phyloP scores from a whole-genome alignment of 2,797 vertebrate genomes.

The Onychomys torridus region DNA sequence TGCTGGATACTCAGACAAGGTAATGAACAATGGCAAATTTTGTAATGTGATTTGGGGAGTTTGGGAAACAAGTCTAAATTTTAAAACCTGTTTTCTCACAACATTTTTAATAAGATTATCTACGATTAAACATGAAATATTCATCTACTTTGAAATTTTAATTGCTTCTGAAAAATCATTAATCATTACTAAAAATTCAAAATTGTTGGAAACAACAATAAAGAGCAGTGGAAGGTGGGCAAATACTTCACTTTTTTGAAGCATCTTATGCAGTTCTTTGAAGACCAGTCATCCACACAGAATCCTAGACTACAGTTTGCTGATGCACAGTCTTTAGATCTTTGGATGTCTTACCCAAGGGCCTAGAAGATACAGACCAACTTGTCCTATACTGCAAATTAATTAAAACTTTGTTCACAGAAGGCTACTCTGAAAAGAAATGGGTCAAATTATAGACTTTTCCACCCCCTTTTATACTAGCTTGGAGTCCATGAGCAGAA shows the following conservation, averaged over 20 bases:
- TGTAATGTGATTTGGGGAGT: background rate
- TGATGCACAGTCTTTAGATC: background rate
- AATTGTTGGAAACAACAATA: constrained; percentile 10
- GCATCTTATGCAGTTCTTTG: background rate
- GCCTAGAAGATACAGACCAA: background rate
- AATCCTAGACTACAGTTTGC: background rate
- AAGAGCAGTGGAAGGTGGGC: background rate
- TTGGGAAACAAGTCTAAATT: constrained; percentile 36
- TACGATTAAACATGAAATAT: background rate
- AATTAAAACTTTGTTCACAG: background rate
- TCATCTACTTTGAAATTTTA: constrained; percentile 49
- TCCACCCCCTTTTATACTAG: background rate
- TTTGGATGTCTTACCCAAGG: background rate
- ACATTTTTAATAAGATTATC: constrained; percentile 27
- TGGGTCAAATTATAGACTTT: background rate
- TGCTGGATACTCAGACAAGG: too few species aligned
- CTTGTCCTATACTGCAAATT: constrained; percentile 36
- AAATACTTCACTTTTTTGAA: background rate
- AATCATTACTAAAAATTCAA: constrained; percentile 51
- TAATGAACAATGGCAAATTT: background rate
- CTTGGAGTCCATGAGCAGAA: background rate
- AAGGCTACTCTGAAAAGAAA: background rate
- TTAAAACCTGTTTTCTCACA: constrained; percentile 54
- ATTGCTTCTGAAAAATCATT: constrained; percentile 47
- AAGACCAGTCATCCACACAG: background rate